Percentiles rank a stretch among this genome's conserved stretches.
Conservation (phyloP, 64 coral and sea anemone species). For the Dendrophyllia cribrosa region DNA sequence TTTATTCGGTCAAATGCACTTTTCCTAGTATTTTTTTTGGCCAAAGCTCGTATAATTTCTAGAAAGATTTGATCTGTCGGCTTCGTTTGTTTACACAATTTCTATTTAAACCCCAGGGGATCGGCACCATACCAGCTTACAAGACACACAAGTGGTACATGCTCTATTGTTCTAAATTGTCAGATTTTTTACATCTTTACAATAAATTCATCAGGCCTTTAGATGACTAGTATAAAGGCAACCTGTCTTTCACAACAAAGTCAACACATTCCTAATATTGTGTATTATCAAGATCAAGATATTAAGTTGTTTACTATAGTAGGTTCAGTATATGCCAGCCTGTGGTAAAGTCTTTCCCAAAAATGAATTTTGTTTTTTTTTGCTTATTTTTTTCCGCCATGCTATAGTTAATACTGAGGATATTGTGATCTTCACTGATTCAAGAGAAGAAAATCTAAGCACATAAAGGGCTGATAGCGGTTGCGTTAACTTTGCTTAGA, state of each 20-base stretch:
- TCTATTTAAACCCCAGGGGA: slow-evolving; percentile 28
- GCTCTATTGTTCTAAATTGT: background rate
- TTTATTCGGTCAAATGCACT: background rate
- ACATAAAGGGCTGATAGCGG: no score
- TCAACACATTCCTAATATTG: background rate
- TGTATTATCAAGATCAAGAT: no score
- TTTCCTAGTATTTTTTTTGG: background rate
- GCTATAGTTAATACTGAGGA: no score
- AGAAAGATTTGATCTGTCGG: background rate
- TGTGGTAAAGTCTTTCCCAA: no score
- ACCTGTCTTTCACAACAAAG: background rate
- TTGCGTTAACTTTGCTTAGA: no score
- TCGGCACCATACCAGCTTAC: background rate
- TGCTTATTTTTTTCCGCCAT: background rate
- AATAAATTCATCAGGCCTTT: background rate
- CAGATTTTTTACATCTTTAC: background rate
- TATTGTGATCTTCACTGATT: no score
- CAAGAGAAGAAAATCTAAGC: no score
- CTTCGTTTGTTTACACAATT: slow-evolving; percentile 18
- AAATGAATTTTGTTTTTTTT: background rate
- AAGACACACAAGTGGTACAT: background rate
- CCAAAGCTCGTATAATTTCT: background rate
- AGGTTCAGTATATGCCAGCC: no score
- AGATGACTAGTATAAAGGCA: background rate
- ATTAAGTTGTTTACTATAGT: no score